Conservation (phyloP, 2,113 vertebrate genomes). For the chimpanzee (Pan troglodytes) region NHGRI_mPanTro3-v2.1_pri NC_072409.2:14528001-14528500, state of each 20-base stretch:
- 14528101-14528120: conserved; percentile 51
- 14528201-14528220: conserved; percentile 63
- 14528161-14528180: conserved; percentile 56
- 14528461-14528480: background rate
- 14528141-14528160: conserved; percentile 35
- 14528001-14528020: background rate
- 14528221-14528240: conserved; percentile 75
- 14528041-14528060: conserved; percentile 1
- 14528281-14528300: conserved; percentile 70
- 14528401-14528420: conserved; percentile 73
- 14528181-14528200: conserved; percentile 75
- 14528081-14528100: background rate
- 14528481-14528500: conserved; percentile 45
- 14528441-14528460: background rate
- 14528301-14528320: conserved; percentile 74
- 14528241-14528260: conserved; percentile 75
- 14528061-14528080: conserved; percentile 17
- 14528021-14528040: conserved; percentile 24
- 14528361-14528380: conserved; percentile 74
- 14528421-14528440: conserved; percentile 39
- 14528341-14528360: conserved; percentile 75
- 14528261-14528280: conserved; percentile 73
- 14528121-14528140: conserved; percentile 7
- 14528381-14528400: conserved; percentile 72
- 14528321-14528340: conserved; percentile 73